Base-by-base conservation (phyloP, 2,113 vertebrate species). In the Corynorhinus townsendii region DNA sequence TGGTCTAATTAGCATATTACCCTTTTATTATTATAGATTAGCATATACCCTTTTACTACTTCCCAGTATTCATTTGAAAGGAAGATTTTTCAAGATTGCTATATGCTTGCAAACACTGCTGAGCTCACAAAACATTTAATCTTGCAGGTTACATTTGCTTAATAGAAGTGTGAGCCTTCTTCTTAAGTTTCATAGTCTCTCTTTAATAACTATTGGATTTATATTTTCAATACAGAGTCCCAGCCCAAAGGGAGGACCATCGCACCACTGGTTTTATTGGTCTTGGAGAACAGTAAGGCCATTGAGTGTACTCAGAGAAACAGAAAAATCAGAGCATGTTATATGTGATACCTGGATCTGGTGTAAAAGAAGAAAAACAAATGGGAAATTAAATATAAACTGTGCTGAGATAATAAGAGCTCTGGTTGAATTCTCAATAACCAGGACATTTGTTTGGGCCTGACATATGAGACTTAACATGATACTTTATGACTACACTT, bases 351-450 rank as follows among this genome's bases (percentile, higher is more conserved):
- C 45, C 77, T 95, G n/a, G 69, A 69, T 94, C 93, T 97, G 76
- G 75, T 86, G 30, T 73, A 89, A 90, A 96, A 94, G 73, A 73
- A 93, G 89, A 93, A 56, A 96, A 96, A 86, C 30, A 87, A 68
- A 45, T 59, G 93, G 12, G 85, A 96, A 95, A 95, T 95, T 87
- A 91, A 93, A 93, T 22, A 56, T 89, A 91, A 54, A 85, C 19
- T 88, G 15, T 91, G 33, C 64, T 96, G 93, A 96, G 96, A 95
- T 76, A 92, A 33, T 88, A 90, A 90, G 43, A 33, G 12, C 49
- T 83, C 86, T 93, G 77, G 77, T 26, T 86, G 89, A 93, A 11
- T 5, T 81, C 2, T 71, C 62, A 92, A 90, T 45, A 33, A 43
- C 7, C 11, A 52, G 49, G 64, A 96, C 95, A 90, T 91, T 52